Evolutionary conservation across 2,113 vertebrate species (phyloP).

Genomic region (Silurus asotus): DNA sequence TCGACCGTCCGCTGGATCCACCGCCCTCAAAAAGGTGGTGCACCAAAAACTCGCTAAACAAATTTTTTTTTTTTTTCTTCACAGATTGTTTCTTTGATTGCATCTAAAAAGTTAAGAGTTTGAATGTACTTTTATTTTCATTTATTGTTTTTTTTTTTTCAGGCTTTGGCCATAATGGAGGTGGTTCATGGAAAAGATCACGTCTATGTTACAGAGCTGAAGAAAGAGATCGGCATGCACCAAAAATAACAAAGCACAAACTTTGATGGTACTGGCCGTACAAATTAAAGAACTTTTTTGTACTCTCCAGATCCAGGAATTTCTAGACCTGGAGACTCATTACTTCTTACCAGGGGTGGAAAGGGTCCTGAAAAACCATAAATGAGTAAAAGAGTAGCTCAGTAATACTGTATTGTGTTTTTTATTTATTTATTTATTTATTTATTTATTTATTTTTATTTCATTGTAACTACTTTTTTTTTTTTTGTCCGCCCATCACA

Average conservation of each 20-base stretch:
- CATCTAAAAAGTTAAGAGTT: neutral
- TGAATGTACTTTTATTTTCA: neutral
- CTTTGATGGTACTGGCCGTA: too few relatives aligned
- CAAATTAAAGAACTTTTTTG: slow-evolving; percentile 9
- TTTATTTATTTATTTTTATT: too few relatives aligned
- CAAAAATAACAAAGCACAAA: slow-evolving; percentile 57
- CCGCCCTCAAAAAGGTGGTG: slow-evolving; percentile 82
- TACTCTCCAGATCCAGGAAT: neutral
- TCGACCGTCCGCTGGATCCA: slow-evolving; percentile 69
- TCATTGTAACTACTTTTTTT: neutral
- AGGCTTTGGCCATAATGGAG: slow-evolving; percentile 94
- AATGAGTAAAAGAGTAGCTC: neutral
- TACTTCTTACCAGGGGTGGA: neutral
- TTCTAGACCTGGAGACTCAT: neutral
- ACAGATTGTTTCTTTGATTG: neutral
- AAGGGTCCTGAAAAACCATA: neutral
- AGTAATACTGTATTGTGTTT: neutral
- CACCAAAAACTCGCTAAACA: too few relatives aligned
- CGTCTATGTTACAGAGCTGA: slow-evolving; percentile 83
- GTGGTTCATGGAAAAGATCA: slow-evolving; percentile 93
- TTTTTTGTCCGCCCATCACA: neutral
- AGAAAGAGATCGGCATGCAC: slow-evolving; percentile 77
- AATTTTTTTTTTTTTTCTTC: neutral
- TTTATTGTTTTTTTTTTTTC: slow-evolving; percentile 28
- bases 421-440: neutral